phyloP scores from a whole-genome alignment of 2,113 vertebrate genomes.

The Condylura cristata region DNA sequence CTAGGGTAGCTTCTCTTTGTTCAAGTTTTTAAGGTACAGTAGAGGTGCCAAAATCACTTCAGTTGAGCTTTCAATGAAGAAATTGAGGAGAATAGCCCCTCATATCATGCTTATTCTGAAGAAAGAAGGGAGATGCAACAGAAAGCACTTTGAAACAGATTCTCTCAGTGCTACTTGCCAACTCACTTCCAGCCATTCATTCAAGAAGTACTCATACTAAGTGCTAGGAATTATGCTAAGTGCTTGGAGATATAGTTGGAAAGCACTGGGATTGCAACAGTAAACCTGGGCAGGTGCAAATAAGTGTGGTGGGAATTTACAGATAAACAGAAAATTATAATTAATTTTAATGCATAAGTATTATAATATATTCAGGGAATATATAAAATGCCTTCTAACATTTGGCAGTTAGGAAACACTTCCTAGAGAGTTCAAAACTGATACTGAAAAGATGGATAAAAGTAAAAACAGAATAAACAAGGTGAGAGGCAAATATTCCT shows the following conservation, averaged over 20 bases:
- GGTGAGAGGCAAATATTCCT: constrained; percentile 33
- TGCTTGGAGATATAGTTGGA: neutral
- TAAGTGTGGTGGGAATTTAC: neutral
- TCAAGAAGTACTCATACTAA: neutral
- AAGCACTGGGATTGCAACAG: neutral
- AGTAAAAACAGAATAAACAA: neutral
- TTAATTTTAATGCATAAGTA: neutral
- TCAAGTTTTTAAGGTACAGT: constrained; percentile 23
- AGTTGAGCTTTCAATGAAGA: constrained; percentile 19
- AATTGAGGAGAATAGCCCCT: neutral
- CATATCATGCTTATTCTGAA: neutral
- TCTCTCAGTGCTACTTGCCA: neutral
- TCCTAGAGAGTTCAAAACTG: constrained; percentile 3
- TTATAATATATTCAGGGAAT: constrained; percentile 3
- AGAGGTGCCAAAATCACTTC: neutral
- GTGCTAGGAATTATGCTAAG: neutral
- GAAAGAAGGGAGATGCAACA: neutral
- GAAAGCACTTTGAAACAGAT: neutral
- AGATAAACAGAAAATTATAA: constrained; percentile 1
- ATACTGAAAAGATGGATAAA: neutral
- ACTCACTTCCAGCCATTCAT: neutral
- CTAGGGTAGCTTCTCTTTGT: constrained; percentile 16
- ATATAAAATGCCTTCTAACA: neutral
- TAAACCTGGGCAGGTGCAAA: neutral
- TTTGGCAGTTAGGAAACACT: neutral